Base-by-base conservation (phyloP, 2,113 vertebrate species). In the Rousettus leschenaultii region DNA sequence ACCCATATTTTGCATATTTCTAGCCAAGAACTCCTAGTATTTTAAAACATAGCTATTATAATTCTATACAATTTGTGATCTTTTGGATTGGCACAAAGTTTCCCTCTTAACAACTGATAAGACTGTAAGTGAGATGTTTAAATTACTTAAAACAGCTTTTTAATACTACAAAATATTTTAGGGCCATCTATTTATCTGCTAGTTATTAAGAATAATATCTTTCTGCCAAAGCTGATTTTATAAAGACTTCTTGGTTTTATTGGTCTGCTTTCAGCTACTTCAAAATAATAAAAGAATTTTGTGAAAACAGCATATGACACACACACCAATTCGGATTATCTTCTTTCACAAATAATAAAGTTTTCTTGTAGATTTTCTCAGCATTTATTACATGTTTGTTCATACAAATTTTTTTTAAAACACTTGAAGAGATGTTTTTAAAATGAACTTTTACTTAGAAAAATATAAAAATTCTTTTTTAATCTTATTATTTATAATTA, bases 371-470 rank as follows among this genome's bases (percentile, higher is more conserved):
- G 63, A 66, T 48, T 78, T 14, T 86, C 40, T 55, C 22, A 87
- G 48, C 18, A 68, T 86, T 91, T 82, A 73, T 48, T 59, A 66
- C 6, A 71, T 68, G 57, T 18, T 80, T 97, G 3, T 74, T 88
- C 43, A 77, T 13, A 89, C 2, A 55, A 16, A 48, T 8, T 16
- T 22, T 78, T 88, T 91, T 66, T 28, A 93, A 91, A 95, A 87
- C 45, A n/a, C 15, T 93, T 96, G n/a, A 78, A 79, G 93, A 30
- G 26, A 89, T 79, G 38, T 96, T 94, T 90, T 70, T 16, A 82
- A 92, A 78, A 93, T 73, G 43, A 80, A 57, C 48, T 96, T 86
- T 95, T 65, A 73, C 59, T 93, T 83, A 18, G 63, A 95, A 90
- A 92, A 95, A 28, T 14, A 84, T 43, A 83, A 77, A 70, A 80